Evolutionary conservation across 2,888 invertebrate genomes (phyloP), one percentile per base, ranked within the genome.

Genomic region (Dryobotodes eremita): DNA sequence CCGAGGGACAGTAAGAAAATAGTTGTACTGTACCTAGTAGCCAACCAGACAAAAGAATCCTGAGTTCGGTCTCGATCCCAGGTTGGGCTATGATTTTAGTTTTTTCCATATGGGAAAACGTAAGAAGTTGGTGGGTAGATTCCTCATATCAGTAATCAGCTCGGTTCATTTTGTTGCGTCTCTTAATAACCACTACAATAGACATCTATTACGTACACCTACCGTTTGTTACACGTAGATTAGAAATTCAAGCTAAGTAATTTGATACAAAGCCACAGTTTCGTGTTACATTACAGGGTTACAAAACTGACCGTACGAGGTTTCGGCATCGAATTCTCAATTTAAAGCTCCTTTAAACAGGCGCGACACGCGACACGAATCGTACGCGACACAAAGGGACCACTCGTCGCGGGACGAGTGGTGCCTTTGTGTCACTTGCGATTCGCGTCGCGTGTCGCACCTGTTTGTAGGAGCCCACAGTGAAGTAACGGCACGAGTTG

Each of bases 261-360:
- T 79, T 77, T 70, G 81, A 88, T 82, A 86, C 75, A 65, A 92
- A 91, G 88, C 92, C 91, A 82, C 89, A 82, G 90, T 90, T 57
- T 93, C 84, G 76, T 71, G 69, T 93, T 92, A 89, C 93, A 71
- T 36, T 36, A 36, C 31, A 36, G 31, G 31, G 70, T 93, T 92
- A 89, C 93, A 71, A 42, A 50, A 62, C 23, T 70, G 70, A 80
- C 69, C 57, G 36, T 72, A 64, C 23, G 36, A 76, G 72, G 77
- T 79, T 80, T 75, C 79, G 72, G 75, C 75, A 75, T 82, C 64
- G 48, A 78, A 62, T 82, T 86, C 42, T 26, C 57, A 31, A 53
- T 75, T 59, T 20, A n/a, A n/a, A n/a, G n/a, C n/a, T n/a, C n/a
- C n/a, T n/a, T n/a, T n/a, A n/a, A n/a, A n/a, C n/a, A n/a, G n/a